These are phyloP conservation scores for Leptogaster cylindrica DNA, from an alignment of 2,888 invertebrate species.

Conservation along the genomic window DNA sequence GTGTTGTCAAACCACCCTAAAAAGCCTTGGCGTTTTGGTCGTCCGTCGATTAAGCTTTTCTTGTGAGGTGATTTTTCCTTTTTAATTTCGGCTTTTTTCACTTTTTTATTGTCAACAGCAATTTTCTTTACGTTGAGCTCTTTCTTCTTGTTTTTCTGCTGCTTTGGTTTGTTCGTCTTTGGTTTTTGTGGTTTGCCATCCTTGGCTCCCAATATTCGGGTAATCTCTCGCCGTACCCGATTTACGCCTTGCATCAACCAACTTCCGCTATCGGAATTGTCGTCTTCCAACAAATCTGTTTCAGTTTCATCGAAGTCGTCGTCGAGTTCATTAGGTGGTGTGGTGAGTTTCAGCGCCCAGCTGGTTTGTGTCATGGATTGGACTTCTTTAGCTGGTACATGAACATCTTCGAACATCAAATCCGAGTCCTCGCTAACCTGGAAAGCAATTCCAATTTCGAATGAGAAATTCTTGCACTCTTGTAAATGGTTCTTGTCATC, in stretches of 20 bases:
- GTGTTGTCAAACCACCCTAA: slow-evolving; percentile 38
- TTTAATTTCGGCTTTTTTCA: neutral
- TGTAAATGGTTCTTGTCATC: neutral
- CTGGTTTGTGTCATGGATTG: slow-evolving; percentile 46
- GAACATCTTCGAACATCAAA: slow-evolving; percentile 52
- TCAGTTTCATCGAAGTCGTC: slow-evolving; percentile 27
- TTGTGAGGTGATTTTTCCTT: neutral
- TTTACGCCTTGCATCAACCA: slow-evolving; percentile 55
- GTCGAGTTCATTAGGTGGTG: slow-evolving; percentile 43
- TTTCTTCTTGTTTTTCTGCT: neutral
- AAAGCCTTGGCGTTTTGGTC: neutral
- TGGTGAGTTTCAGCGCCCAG: slow-evolving; percentile 41
- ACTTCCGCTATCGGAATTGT: slow-evolving; percentile 46
- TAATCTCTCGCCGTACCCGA: slow-evolving; percentile 56
- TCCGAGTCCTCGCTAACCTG: slow-evolving; percentile 51
- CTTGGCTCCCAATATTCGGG: slow-evolving; percentile 43
- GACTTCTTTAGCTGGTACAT: slow-evolving; percentile 47
- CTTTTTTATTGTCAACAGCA: neutral
- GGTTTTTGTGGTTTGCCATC: neutral
- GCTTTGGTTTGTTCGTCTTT: neutral
- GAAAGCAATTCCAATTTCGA: slow-evolving; percentile 41
- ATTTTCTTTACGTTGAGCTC: neutral
- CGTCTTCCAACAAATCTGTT: slow-evolving; percentile 37
- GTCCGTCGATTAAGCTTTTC: neutral
- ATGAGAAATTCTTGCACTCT: neutral